A percentile compares a stretch with the other conserved stretches of the same genome.
Evolutionary conservation across 2,113 vertebrate species (phyloP).

Genomic region (Zosterops pallidus): DNA sequence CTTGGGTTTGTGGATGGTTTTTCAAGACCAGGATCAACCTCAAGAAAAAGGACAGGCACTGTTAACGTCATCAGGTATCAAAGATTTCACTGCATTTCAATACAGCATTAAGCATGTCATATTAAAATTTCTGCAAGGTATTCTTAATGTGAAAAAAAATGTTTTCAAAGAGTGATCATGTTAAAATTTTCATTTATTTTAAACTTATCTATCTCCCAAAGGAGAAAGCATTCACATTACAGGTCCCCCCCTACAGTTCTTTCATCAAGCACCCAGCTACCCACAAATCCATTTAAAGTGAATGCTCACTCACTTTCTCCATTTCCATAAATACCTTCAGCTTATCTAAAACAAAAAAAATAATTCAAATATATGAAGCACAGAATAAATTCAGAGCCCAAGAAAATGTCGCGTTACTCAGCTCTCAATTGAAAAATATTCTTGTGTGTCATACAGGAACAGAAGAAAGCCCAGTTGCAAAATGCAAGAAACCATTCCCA

Average conservation of each 20-base stretch:
- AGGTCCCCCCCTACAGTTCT: background rate
- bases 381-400: background rate
- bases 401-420: background rate
- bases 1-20: slow-evolving; percentile 64
- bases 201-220: background rate
- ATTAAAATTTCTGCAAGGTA: background rate
- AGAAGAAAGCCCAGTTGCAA: background rate
- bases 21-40: slow-evolving; percentile 54
- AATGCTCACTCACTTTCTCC: background rate
- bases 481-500: background rate
- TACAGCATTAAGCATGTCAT: background rate
- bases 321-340: background rate
- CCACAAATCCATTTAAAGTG: background rate
- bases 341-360: background rate
- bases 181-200: background rate
- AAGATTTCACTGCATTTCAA: background rate
- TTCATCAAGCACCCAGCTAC: background rate
- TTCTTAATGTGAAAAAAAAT: background rate
- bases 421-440: background rate
- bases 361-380: background rate
- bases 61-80: background rate
- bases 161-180: background rate
- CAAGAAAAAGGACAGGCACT: background rate
- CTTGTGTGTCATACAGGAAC: background rate
- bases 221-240: background rate